These are phyloP conservation scores for Karalla daura DNA, from an alignment of 2,797 vertebrate species.

Conservation along the genomic window DNA sequence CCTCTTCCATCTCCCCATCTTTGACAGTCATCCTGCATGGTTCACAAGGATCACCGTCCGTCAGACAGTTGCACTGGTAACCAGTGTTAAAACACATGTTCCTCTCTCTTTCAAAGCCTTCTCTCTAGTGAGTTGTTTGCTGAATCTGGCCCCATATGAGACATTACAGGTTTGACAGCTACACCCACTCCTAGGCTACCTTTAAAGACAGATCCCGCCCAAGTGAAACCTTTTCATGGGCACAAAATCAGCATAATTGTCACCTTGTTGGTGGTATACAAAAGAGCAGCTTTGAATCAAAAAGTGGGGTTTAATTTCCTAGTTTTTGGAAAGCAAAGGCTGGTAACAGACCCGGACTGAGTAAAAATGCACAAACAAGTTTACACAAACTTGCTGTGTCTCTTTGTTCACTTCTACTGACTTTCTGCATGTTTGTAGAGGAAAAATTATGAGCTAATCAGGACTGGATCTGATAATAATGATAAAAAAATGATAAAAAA, in stretches of 20 bases:
- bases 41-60: constrained; percentile 58
- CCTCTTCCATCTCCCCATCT: constrained; percentile 64
- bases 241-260: constrained; percentile 36
- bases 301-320: constrained; percentile 25
- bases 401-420: too few species aligned
- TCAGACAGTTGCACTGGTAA: constrained; percentile 63
- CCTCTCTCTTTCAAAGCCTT: neutral
- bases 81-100: constrained; percentile 68
- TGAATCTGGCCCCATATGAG: constrained; percentile 25
- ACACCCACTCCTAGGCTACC: constrained; percentile 49
- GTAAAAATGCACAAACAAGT: constrained; percentile 6
- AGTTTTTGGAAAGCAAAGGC: neutral
- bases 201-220: constrained; percentile 44
- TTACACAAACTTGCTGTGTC: neutral
- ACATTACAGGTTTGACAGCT: constrained; percentile 58
- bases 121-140: constrained; percentile 20
- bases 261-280: constrained; percentile 24
- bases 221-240: constrained; percentile 39
- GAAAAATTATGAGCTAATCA: constrained; percentile 8
- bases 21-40: constrained; percentile 74
- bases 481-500: neutral
- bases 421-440: too few species aligned
- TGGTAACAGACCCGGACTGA: neutral
- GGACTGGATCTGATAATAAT: neutral
- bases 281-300: constrained; percentile 37